Base-by-base conservation (phyloP, 2,888 invertebrate species). In the Hololepta plana region DNA sequence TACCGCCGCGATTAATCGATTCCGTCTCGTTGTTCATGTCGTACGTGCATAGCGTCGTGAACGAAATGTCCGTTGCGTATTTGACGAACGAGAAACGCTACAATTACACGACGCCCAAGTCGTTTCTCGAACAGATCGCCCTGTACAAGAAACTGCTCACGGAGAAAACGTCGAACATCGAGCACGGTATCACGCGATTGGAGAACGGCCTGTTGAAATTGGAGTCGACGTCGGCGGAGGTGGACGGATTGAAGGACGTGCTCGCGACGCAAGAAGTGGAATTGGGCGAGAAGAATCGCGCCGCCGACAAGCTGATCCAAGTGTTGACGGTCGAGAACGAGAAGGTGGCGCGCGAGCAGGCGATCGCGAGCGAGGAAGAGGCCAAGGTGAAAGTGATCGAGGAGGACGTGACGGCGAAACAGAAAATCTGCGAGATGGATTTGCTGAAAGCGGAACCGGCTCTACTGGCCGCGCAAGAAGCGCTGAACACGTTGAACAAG, bases 91-190 rank as follows among this genome's bases (percentile, higher is more conserved):
- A 93, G 41, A 72, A 72, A 20, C 67, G 91, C 3, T 88, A 87
- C 55, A 93, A 93, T 53, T 93, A 93, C 52, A 93, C 93, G 1
- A 95, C 93, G 1, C 93, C 93, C 0, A 95, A 95, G 58, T 82
- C 87, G 1, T 95, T 91, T 57, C 57, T 95, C 23, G 93, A 93
- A 48, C 82, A 88, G 47, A 90, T 93, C 31, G 69, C 76, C 7
- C 59, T 93, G 4, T 93, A 74, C 44, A 59, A 67, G 1, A 81
- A 80, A 45, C 52, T 82, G 4, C 49, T 82, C 12, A 62, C 52
- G 11, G 71, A 69, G 35, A 80, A 77, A 46, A 67, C 67, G 0
- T 51, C 48, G 4, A 72, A 80, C 28, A 63, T 87, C 23, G 65
- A 68, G 37, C 68, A 72, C 36, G 80, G 79, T 55, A 80, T 90